phyloP scores from a whole-genome alignment of 2,797 vertebrate genomes.

The Microhierax caerulescens region DNA sequence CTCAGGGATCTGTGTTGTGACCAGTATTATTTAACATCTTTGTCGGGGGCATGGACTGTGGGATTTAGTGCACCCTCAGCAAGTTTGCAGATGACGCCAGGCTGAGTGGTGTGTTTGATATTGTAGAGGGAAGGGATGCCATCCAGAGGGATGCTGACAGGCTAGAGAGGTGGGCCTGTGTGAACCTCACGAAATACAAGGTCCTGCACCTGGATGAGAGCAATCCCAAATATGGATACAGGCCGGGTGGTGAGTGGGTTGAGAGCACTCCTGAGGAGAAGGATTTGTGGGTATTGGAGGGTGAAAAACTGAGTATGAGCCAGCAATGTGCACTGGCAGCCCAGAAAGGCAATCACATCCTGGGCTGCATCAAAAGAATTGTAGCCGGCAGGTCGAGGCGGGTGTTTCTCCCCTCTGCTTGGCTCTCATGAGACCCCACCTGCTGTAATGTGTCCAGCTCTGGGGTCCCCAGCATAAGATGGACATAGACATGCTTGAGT shows the following conservation, averaged over 20 bases:
- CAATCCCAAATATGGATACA: background rate
- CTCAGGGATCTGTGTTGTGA: rapidly evolving
- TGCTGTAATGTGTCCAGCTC: no score
- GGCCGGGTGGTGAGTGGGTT: no score
- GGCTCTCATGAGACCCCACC: no score
- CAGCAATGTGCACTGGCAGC: no score
- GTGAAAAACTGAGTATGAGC: no score
- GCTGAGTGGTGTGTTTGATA: no score
- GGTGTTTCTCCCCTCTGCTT: no score
- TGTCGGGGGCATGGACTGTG: background rate
- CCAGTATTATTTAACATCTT: background rate
- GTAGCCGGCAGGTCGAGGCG: no score
- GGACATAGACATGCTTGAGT: background rate
- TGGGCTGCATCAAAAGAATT: no score
- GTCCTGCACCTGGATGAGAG: background rate
- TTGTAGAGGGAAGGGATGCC: background rate
- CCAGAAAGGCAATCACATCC: no score
- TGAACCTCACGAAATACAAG: background rate
- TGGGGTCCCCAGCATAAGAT: background rate
- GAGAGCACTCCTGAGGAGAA: no score
- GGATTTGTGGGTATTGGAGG: no score
- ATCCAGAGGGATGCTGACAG: background rate
- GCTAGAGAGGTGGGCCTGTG: background rate
- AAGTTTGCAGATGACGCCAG: background rate
- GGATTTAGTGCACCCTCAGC: background rate